Conservation (phyloP, 2,888 invertebrate species). For the Panopea generosa region DNA sequence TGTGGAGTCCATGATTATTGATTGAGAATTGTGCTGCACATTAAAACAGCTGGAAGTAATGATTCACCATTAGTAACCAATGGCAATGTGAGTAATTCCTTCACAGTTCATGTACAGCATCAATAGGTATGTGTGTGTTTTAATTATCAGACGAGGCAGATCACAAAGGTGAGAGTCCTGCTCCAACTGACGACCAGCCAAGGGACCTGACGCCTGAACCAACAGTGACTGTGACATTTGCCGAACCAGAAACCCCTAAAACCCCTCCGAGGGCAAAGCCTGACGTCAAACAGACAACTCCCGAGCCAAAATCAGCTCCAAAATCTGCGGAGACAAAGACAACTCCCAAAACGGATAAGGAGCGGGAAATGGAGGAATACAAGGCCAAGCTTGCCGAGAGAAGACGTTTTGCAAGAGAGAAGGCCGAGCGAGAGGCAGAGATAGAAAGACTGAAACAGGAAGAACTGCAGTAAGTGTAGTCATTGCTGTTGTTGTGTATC, state of each 20-base stretch:
- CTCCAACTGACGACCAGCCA: slow-evolving; percentile 3
- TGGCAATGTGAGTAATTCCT: no score
- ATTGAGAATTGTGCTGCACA: no score
- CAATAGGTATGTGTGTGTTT: no score
- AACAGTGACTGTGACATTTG: slow-evolving; percentile 13
- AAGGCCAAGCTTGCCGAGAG: slow-evolving; percentile 97
- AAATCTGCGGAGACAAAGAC: slow-evolving; percentile 28
- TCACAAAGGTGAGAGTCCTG: neutral
- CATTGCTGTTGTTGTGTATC: no score
- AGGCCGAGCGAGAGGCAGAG: slow-evolving; percentile 96
- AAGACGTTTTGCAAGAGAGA: slow-evolving; percentile 94
- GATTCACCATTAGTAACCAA: no score
- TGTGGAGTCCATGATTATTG: no score
- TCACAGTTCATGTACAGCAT: no score
- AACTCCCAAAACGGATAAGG: slow-evolving; percentile 64
- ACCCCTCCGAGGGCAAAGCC: slow-evolving; percentile 22
- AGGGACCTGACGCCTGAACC: slow-evolving; percentile 17
- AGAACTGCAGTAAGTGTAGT: slow-evolving; percentile 83
- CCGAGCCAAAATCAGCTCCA: slow-evolving; percentile 39
- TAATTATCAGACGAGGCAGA: no score
- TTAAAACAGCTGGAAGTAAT: no score
- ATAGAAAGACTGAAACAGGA: slow-evolving; percentile 89
- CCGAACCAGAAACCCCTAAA: slow-evolving; percentile 29
- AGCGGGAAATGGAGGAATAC: slow-evolving; percentile 89
- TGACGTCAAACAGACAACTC: slow-evolving; percentile 42